Conservation (phyloP, 2,797 vertebrate species). For the Falco cherrug region DNA sequence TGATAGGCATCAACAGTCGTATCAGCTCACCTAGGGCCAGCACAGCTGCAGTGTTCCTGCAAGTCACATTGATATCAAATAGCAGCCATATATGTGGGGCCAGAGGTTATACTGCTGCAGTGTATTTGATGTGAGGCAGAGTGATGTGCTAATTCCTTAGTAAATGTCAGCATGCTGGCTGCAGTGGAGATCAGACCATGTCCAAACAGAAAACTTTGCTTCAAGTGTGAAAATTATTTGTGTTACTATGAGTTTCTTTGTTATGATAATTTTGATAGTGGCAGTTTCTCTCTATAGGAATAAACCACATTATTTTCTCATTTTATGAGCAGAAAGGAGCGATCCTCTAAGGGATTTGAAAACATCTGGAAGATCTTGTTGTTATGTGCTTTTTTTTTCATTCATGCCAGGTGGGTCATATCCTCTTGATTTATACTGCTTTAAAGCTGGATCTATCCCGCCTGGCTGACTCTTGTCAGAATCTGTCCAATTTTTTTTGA, state of each 20-base stretch:
- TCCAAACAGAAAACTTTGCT: not conserved
- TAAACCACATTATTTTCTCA: not conserved
- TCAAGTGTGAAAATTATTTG: not conserved
- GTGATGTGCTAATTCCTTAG: conserved; percentile 22
- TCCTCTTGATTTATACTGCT: not conserved
- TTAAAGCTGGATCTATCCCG: not conserved
- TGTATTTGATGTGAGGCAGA: not conserved
- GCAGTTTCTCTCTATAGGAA: not conserved
- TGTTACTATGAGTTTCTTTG: not conserved
- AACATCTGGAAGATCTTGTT: not conserved
- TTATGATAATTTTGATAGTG: not conserved
- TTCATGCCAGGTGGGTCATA: not conserved
- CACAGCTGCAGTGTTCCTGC: not conserved
- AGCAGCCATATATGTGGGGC: not conserved
- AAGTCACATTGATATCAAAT: not conserved
- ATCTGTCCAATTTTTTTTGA: not conserved
- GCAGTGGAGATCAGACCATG: not conserved
- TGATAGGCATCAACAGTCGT: not conserved
- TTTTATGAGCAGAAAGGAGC: not conserved
- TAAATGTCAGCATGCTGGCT: conserved; percentile 21
- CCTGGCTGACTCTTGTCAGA: not conserved
- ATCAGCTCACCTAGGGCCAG: not conserved
- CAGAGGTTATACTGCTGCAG: not conserved
- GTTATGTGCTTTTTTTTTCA: not conserved
- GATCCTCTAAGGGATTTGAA: not conserved